Evolutionary conservation across 2,888 invertebrate genomes (phyloP).

Genomic region (Homarus gammarus): DNA sequence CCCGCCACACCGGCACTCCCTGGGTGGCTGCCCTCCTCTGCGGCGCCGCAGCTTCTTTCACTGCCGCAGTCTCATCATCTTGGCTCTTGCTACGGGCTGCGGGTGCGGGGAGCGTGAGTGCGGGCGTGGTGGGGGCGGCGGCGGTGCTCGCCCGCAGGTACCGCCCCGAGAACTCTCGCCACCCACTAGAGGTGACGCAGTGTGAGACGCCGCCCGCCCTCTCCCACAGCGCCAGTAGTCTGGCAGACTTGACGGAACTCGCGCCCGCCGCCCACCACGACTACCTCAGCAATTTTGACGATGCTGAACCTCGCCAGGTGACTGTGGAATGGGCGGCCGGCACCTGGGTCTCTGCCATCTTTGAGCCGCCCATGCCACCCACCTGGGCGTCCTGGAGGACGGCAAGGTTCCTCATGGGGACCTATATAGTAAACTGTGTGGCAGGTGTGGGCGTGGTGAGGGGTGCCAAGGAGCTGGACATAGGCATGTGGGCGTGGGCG

Average conservation of each 20-base stretch:
- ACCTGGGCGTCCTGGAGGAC: constrained; percentile 61
- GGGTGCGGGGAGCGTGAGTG: constrained; percentile 57
- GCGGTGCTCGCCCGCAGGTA: constrained; percentile 63
- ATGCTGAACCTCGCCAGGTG: constrained; percentile 50
- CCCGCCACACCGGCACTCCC: constrained; percentile 52
- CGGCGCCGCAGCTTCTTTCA: constrained; percentile 40
- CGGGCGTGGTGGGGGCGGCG: constrained; percentile 61
- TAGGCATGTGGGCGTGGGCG: constrained; percentile 68
- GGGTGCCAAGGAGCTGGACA: constrained; percentile 54
- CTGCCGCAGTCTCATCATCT: constrained; percentile 52
- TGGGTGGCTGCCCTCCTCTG: constrained; percentile 60
- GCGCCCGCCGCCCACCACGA: constrained; percentile 17
- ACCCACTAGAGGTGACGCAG: constrained; percentile 8
- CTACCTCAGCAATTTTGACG: constrained; percentile 32
- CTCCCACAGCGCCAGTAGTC: constrained; percentile 36
- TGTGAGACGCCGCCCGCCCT: constrained; percentile 30
- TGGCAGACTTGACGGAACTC: constrained; percentile 32
- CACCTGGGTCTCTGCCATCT: constrained; percentile 48
- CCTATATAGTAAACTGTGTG: constrained; percentile 61
- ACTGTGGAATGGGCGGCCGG: constrained; percentile 62
- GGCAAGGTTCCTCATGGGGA: constrained; percentile 64
- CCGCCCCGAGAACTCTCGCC: constrained; percentile 34
- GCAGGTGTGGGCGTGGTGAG: constrained; percentile 64
- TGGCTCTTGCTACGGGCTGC: constrained; percentile 57
- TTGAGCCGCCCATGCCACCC: constrained; percentile 62